phyloP scores from a whole-genome alignment of 2,797 vertebrate species.

The Alca torda region DNA sequence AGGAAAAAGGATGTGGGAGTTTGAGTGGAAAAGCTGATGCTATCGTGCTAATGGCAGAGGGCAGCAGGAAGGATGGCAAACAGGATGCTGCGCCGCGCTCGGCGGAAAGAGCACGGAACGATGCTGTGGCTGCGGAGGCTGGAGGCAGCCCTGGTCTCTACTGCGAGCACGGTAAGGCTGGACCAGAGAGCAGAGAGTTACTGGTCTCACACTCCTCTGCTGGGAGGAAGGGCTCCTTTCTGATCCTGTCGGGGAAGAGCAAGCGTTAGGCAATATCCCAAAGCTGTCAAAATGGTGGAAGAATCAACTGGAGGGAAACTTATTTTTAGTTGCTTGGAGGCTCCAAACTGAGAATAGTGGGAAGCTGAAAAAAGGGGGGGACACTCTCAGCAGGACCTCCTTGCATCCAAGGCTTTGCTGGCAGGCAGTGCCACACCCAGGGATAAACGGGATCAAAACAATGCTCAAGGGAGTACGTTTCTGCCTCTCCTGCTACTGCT shows the following conservation, averaged over 20 bases:
- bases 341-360: not conserved
- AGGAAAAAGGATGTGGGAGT: conserved; percentile 42
- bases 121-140: not conserved
- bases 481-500: not conserved
- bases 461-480: accelerated
- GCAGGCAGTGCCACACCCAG: not conserved
- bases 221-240: not conserved
- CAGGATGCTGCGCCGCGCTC: not conserved
- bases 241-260: not conserved
- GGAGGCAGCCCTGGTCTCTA: not conserved
- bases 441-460: not conserved
- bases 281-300: not conserved
- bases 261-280: not conserved
- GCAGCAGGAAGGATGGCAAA: conserved; percentile 31
- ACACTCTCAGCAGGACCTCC: not conserved
- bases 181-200: not conserved
- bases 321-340: not conserved
- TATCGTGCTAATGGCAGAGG: not conserved
- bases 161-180: not conserved
- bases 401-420: not conserved
- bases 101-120: accelerated
- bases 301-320: not conserved
- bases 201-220: not conserved
- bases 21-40: conserved; percentile 20
- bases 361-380: not conserved